Percentiles rank a stretch among this genome's conserved stretches.
These are phyloP conservation scores for Pollenia labialis DNA, from an alignment of 2,888 invertebrate genomes.

Conservation along the genomic window DNA sequence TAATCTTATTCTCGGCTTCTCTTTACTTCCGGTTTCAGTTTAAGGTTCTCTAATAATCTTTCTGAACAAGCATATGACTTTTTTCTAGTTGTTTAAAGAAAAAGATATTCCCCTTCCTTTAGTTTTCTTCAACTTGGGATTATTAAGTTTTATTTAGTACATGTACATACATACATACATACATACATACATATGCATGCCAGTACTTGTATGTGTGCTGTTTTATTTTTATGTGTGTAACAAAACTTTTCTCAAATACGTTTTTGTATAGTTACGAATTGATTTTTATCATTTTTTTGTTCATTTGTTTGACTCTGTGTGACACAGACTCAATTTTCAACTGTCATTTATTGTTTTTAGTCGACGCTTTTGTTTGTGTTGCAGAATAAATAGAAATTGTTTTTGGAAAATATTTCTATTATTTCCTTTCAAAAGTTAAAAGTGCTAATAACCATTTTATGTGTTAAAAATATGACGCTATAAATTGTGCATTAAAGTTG, in stretches of 20 bases:
- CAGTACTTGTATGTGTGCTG: neutral
- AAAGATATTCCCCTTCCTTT: conserved; percentile 25
- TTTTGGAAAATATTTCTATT: conserved; percentile 1
- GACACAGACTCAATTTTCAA: conserved; percentile 5
- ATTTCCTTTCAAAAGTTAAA: conserved; percentile 15
- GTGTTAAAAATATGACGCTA: neutral
- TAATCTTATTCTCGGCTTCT: conserved; percentile 3
- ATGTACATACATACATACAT: neutral
- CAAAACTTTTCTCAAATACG: conserved; percentile 47
- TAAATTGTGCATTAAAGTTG: neutral
- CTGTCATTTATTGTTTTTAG: conserved; percentile 1
- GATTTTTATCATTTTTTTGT: conserved; percentile 21
- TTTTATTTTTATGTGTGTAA: neutral
- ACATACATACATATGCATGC: neutral
- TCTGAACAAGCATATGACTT: conserved; percentile 35
- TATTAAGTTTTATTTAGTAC: conserved; percentile 50
- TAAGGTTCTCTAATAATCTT: conserved; percentile 51
- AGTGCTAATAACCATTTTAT: conserved; percentile 10
- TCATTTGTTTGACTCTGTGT: neutral
- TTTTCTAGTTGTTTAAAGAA: conserved; percentile 15
- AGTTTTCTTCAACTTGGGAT: conserved; percentile 20
- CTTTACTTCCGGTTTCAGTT: conserved; percentile 21
- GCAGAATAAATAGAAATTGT: neutral
- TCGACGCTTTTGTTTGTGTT: neutral
- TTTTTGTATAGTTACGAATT: conserved; percentile 37